A percentile compares a stretch with the other conserved stretches of the same genome.
Conservation (phyloP, 2,797 vertebrate genomes). For the Champsocephalus gunnari region DNA sequence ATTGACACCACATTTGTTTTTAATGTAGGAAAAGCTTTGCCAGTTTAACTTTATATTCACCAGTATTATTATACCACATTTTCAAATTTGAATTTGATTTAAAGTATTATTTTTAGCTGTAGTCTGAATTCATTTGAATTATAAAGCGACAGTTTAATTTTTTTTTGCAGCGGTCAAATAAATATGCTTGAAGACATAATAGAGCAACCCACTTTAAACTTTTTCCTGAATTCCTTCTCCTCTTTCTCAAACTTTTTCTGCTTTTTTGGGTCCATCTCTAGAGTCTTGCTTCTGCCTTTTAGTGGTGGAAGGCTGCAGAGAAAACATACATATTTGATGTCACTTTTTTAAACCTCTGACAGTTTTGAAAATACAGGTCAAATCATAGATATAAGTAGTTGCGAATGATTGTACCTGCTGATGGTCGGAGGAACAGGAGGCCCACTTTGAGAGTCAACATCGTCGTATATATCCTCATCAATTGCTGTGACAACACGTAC, state of each 20-base stretch:
- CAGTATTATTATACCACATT: neutral
- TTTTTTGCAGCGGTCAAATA: neutral
- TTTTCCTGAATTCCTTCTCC: constrained; percentile 95
- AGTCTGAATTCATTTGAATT: neutral
- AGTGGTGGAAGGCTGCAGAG: constrained; percentile 62
- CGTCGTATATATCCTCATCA: constrained; percentile 78
- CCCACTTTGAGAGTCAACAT: constrained; percentile 68
- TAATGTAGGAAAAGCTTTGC: neutral
- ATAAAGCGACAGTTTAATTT: neutral
- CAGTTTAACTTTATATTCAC: neutral
- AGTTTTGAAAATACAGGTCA: neutral
- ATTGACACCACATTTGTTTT: neutral
- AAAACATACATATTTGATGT: neutral
- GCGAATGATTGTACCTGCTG: constrained; percentile 55
- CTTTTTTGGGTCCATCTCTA: constrained; percentile 87
- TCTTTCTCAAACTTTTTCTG: constrained; percentile 92
- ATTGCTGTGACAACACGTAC: constrained; percentile 32
- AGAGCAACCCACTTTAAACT: constrained; percentile 89
- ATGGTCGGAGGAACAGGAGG: constrained; percentile 57
- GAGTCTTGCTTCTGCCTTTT: constrained; percentile 70
- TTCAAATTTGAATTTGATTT: neutral
- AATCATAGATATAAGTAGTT: neutral
- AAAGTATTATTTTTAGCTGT: neutral
- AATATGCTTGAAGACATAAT: neutral
- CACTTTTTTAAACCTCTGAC: neutral